Conservation (phyloP, 1,140 invertebrate species). For the Macrosteles quadrilineatus region DNA sequence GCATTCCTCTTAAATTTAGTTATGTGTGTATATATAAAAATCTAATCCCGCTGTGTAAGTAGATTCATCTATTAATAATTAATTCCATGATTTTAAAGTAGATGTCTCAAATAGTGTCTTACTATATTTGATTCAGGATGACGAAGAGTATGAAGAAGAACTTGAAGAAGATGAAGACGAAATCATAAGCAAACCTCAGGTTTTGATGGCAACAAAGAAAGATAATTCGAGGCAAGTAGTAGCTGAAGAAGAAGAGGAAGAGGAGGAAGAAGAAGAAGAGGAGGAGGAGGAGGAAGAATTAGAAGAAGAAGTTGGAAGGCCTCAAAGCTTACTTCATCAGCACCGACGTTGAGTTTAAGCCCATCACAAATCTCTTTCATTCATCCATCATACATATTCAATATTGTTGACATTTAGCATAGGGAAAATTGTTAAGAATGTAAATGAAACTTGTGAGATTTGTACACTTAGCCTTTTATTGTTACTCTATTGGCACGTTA, state of each 20-base stretch:
- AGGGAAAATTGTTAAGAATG: not conserved
- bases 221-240: slow-evolving; percentile 31
- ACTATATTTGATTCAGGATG: not conserved
- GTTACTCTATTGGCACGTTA: too few relatives aligned
- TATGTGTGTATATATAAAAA: too few relatives aligned
- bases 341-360: slow-evolving; percentile 21
- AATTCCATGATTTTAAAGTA: too few relatives aligned
- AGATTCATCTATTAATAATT: too few relatives aligned
- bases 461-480: not conserved
- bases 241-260: slow-evolving; percentile 31
- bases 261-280: slow-evolving; percentile 23
- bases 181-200: not conserved
- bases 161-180: slow-evolving; percentile 32
- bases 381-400: not conserved
- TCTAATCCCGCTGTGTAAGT: too few relatives aligned
- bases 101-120: too few relatives aligned
- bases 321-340: slow-evolving; percentile 17
- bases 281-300: slow-evolving; percentile 36
- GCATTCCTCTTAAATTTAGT: too few relatives aligned
- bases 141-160: slow-evolving; percentile 22
- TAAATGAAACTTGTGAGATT: not conserved
- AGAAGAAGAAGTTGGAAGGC: slow-evolving; percentile 21
- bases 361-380: not conserved
- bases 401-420: not conserved
- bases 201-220: too few relatives aligned